Base-by-base conservation (phyloP, 1,140 invertebrate genomes). In the Zophobas atratus region DNA sequence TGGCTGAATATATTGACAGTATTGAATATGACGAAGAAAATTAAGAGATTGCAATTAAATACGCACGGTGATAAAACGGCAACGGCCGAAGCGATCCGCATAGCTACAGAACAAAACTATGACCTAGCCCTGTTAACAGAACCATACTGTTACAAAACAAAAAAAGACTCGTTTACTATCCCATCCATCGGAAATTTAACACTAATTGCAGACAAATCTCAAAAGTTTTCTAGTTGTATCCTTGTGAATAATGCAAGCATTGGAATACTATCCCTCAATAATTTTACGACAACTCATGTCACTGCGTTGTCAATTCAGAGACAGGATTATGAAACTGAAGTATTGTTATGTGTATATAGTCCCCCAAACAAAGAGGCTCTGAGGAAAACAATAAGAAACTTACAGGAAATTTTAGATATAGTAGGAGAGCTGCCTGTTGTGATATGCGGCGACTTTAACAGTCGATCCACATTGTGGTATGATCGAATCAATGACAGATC, bases 181-280 rank as follows among this genome's bases (percentile, higher is more conserved):
- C 20, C 20, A 20, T 20, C 20, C 43, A 3, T 46, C 43, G 43
- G 43, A 46, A 46, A 46, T 8, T 46, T 46, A 4, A 46, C 43
- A 3, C 43, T 3, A 46, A 46, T 8, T 20, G 20, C 20, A 20
- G 20, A 20, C 20, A 20, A 46, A 46, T 53, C 49, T 2, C 6
- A 53, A 53, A 53, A 32, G 20, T 53, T 53, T n/a, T 32, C 2
- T 32, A 53, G 49, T 20, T 53, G 49, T 53, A 53, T 53, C 49
- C 2, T 8, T n/a, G 8, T 53, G 5, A 53, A 53, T 32, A 46
- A 46, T 46, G 43, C 43, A 46, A 20, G 20, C 20, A 4, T 46
- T 46, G 43, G 8, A 4, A 32, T 53, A 2, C 2, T 53, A 8
- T 20, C 5, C 2, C 20, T 53, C 4, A 32, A n/a, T 2, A 8